phyloP scores from a whole-genome alignment of 2,797 vertebrate genomes.

The Falco peregrinus region DNA sequence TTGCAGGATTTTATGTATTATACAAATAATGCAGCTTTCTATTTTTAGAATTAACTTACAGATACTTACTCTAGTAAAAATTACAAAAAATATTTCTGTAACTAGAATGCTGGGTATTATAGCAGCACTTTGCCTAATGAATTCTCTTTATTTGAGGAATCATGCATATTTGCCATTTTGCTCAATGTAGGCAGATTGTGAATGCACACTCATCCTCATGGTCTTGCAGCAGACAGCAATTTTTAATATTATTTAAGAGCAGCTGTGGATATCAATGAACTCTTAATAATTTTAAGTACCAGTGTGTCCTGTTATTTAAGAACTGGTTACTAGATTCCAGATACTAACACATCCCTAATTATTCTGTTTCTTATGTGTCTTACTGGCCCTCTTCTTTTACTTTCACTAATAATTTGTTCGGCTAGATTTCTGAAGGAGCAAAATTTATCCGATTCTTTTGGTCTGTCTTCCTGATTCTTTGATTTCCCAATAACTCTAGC shows the following conservation, averaged over 20 bases:
- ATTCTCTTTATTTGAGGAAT: not conserved
- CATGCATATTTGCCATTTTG: fast-evolving
- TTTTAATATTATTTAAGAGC: not conserved
- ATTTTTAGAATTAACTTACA: not conserved
- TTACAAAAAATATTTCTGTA: not conserved
- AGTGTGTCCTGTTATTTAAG: not conserved
- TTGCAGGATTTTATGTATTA: not conserved
- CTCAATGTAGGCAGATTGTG: not conserved
- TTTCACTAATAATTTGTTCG: not conserved
- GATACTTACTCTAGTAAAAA: not conserved
- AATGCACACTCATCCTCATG: not conserved
- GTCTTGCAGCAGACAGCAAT: not conserved
- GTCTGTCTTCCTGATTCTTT: not conserved
- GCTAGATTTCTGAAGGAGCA: not conserved
- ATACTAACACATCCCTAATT: not conserved
- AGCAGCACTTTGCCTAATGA: not conserved
- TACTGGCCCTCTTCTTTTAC: not conserved
- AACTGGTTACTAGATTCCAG: not conserved
- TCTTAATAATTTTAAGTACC: not conserved
- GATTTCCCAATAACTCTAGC: not conserved
- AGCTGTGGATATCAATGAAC: not conserved
- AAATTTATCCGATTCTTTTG: not conserved
- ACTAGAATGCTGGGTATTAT: not conserved
- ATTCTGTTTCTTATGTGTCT: not conserved
- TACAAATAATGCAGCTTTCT: not conserved